A percentile compares a stretch with the other conserved stretches of the same genome.
These are phyloP conservation scores for Amphipyra tragopoginis DNA, from an alignment of 2,888 invertebrate species.

Conservation along the genomic window DNA sequence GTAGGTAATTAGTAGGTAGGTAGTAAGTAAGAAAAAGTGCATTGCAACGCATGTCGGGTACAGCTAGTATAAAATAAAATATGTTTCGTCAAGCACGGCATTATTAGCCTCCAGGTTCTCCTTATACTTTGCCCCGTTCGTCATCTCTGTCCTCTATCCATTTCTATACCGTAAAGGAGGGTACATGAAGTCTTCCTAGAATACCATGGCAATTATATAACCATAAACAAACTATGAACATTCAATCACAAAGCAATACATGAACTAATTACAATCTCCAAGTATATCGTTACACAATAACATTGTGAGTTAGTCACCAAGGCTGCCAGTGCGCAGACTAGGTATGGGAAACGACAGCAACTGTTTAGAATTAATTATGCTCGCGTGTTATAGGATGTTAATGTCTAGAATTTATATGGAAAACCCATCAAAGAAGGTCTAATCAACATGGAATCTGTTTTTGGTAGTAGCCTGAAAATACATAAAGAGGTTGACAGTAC, in stretches of 20 bases:
- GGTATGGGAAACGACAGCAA: slow-evolving; percentile 44
- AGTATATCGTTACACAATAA: slow-evolving; percentile 53
- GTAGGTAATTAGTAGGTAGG: no score
- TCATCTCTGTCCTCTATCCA: no score
- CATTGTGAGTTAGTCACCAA: slow-evolving; percentile 51
- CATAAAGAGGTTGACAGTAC: no score
- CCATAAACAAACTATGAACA: slow-evolving; percentile 12
- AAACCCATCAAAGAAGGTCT: neutral
- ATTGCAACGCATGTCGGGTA: no score
- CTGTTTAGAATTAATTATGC: slow-evolving; percentile 27
- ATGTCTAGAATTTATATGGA: neutral
- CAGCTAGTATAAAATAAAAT: no score
- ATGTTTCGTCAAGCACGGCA: no score
- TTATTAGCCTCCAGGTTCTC: no score
- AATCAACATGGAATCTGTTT: no score
- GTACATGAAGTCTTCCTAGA: neutral
- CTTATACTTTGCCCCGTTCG: no score
- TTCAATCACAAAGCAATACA: slow-evolving; percentile 45
- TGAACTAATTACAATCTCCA: slow-evolving; percentile 52
- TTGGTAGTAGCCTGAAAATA: no score
- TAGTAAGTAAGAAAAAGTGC: no score
- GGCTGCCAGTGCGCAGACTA: slow-evolving; percentile 36
- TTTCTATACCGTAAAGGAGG: no score
- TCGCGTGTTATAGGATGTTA: slow-evolving; percentile 1
- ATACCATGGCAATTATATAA: neutral